Percentiles rank a stretch among this genome's conserved stretches.
Evolutionary conservation across 2,113 vertebrate species (phyloP).

Genomic region (Gulo gulo): DNA sequence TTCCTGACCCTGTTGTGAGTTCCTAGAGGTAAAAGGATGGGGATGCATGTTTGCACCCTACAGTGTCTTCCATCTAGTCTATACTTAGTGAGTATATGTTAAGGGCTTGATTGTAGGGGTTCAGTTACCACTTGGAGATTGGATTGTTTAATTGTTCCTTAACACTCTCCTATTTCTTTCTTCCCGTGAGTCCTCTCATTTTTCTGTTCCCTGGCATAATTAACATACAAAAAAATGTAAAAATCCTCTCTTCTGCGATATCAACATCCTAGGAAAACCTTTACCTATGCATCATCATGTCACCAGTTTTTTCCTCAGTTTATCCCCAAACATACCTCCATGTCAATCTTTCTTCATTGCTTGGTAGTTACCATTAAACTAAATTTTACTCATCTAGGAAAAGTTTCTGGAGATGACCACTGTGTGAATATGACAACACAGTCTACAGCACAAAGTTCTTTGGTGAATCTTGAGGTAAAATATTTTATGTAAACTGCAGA

Average conservation of each 20-base stretch:
- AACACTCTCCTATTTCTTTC: background rate
- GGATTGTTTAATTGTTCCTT: slow-evolving; percentile 20
- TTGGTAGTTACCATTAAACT: background rate
- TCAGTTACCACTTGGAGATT: background rate
- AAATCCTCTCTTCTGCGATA: background rate
- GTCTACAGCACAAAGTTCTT: background rate
- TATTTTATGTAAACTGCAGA: background rate
- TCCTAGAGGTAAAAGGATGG: background rate
- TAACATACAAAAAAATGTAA: background rate
- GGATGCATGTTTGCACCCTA: background rate
- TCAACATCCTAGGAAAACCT: background rate
- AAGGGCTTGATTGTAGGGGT: background rate
- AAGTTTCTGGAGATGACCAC: background rate
- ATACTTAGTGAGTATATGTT: background rate
- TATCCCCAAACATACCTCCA: background rate
- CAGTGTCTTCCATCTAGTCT: background rate
- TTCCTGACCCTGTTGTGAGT: background rate
- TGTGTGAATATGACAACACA: background rate
- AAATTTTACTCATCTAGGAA: slow-evolving; percentile 19
- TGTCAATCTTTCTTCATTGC: background rate
- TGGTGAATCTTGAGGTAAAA: background rate
- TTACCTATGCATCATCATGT: background rate
- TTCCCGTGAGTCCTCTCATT: background rate
- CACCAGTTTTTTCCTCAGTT: background rate
- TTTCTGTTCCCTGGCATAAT: background rate